A percentile compares a stretch with the other conserved stretches of the same genome.
Conservation (phyloP, 1,140 invertebrate genomes). For the Pinna nobilis region DNA sequence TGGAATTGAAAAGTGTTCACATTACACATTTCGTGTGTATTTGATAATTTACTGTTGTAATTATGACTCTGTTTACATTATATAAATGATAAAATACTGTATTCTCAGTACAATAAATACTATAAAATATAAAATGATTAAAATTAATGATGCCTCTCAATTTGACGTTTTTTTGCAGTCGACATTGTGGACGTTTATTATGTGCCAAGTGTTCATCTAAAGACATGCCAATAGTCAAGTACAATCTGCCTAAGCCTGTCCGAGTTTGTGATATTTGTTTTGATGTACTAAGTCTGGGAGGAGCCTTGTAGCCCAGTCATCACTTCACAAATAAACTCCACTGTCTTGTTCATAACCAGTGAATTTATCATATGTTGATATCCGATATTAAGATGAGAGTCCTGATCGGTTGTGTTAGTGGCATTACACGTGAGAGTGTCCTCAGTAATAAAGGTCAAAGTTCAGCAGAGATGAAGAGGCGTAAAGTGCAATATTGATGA, state of each 20-base stretch:
- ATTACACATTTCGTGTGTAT: no score
- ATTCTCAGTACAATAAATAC: no score
- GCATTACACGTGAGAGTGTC: background rate
- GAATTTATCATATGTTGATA: no score
- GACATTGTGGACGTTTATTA: slow-evolving; percentile 94
- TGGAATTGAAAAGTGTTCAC: no score
- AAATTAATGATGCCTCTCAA: slow-evolving; percentile 7
- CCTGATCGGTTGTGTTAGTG: background rate
- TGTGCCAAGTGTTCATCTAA: slow-evolving; percentile 95
- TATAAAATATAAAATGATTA: no score
- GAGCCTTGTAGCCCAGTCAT: slow-evolving; percentile 29
- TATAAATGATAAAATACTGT: no score
- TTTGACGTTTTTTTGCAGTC: slow-evolving; percentile 81
- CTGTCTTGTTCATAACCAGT: no score
- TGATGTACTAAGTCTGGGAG: slow-evolving; percentile 88
- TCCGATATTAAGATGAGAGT: no score
- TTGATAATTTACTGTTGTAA: no score
- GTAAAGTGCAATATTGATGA: no score
- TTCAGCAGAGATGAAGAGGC: no score
- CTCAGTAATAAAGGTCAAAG: background rate
- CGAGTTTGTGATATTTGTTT: slow-evolving; percentile 95
- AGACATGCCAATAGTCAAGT: slow-evolving; percentile 97
- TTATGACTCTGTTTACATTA: no score
- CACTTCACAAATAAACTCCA: background rate
- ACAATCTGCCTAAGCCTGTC: slow-evolving; percentile 93